A percentile compares a stretch with the other conserved stretches of the same genome.
Evolutionary conservation across 2,113 vertebrate genomes (phyloP).

Genomic region (Opisthocomus hoazin): DNA sequence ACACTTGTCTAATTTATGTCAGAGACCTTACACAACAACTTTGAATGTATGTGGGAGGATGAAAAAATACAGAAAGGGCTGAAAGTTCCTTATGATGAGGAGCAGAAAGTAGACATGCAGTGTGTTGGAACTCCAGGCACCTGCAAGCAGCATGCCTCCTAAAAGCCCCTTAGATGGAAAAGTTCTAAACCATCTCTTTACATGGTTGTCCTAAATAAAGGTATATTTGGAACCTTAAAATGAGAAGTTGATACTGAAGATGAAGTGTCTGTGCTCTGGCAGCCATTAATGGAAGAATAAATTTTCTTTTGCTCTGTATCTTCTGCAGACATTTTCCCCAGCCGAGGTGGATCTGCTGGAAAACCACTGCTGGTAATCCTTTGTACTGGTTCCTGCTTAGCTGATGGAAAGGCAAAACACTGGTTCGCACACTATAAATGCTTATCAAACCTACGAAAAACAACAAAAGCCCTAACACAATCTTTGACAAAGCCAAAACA

Average conservation of each 20-base stretch:
- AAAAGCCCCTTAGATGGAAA: neutral
- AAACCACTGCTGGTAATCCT: neutral
- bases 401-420: neutral
- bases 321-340: neutral
- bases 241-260: neutral
- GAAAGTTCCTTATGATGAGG: neutral
- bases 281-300: neutral
- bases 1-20: neutral
- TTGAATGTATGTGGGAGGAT: neutral
- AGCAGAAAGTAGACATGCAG: neutral
- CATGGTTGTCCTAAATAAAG: neutral
- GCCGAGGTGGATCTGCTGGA: neutral
- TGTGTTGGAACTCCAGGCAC: neutral
- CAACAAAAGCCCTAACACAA: neutral
- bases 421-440: neutral
- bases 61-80: neutral
- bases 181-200: neutral
- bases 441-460: neutral
- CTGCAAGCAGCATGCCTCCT: neutral
- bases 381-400: neutral
- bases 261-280: neutral
- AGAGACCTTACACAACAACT: neutral
- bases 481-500: neutral
- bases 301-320: neutral
- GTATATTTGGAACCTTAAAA: neutral